Percentiles rank a stretch among this genome's conserved stretches.
Evolutionary conservation across 2,113 vertebrate genomes (phyloP).

Genomic region (Phrynosoma platyrhinos): DNA sequence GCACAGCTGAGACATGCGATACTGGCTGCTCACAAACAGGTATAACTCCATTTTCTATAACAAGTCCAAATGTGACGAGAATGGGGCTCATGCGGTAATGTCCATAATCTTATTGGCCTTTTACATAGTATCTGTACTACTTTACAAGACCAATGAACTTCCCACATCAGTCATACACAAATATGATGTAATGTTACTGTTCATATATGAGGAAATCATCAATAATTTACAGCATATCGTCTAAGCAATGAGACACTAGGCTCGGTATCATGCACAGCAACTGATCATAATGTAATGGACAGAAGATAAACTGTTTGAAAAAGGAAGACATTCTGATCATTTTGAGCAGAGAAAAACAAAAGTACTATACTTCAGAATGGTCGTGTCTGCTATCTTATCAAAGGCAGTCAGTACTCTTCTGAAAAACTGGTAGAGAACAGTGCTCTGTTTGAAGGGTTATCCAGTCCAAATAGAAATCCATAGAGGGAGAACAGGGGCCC

Average conservation of each 20-base stretch:
- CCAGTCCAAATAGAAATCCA: not conserved
- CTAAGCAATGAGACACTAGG: conserved; percentile 25
- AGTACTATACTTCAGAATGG: not conserved
- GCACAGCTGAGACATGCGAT: no score
- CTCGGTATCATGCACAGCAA: not conserved
- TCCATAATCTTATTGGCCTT: not conserved
- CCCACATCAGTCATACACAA: conserved; percentile 17
- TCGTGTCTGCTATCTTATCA: not conserved
- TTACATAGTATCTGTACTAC: not conserved
- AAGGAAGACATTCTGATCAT: conserved; percentile 34
- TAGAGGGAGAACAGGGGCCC: not conserved
- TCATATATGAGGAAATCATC: conserved; percentile 24
- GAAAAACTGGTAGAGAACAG: not conserved
- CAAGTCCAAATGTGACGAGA: no score
- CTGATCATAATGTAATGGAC: not conserved
- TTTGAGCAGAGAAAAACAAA: conserved; percentile 10
- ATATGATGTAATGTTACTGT: conserved; percentile 30
- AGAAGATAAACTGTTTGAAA: conserved; percentile 20
- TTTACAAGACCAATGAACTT: conserved; percentile 18
- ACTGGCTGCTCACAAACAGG: no score
- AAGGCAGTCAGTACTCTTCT: not conserved
- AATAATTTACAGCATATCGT: conserved; percentile 50
- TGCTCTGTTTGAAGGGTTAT: not conserved
- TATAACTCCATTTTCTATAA: no score
- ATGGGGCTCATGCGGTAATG: no score